Base-by-base conservation (phyloP, 2,888 invertebrate species). In the Euzetes globulus region DNA sequence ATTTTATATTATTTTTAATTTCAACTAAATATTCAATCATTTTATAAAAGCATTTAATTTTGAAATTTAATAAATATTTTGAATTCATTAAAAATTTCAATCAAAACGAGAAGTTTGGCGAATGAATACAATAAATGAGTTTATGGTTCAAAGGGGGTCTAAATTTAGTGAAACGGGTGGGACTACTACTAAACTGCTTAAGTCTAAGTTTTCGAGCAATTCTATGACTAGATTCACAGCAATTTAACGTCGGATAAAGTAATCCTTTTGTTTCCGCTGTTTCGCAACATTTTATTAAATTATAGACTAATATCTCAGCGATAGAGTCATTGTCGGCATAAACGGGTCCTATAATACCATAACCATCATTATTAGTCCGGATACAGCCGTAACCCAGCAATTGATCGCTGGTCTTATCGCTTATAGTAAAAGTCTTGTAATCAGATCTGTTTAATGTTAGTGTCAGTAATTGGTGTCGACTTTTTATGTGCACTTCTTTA, bases 381-480 rank as follows among this genome's bases (percentile, higher is more conserved):
- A 74, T 70, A 60, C 70, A 74, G 5, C 74, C 74, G 50, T 63
- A 74, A 45, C 74, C 74, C 17, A 68, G 9, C 33, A 74, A 47
- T 71, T 70, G 25, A 41, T 45, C 29, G 22, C 27, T 45, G 15
- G 22, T 63, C 2, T n/a, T 29, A 22, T 74, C 74, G 17, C 50
- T 19, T 3, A 74, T n/a, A 4, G 50, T 50, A 70, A 37, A 65
- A 2, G 74, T 74, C 11, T 70, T 37, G n/a, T 68, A 70, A 29
- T 71, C 47, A 22, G 6, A 22, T 37, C 45, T 70, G n/a, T 37
- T 70, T 11, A 74, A 33, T 45, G 25, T 58, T 17, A 29, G 15
- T 6, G 19, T 22, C 29, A 74, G 33, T 60, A 74, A 41, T 33
- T 33, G n/a, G 0, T 45, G 19, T 29, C 74, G 37, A 50, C 45